A percentile compares a stretch with the other conserved stretches of the same genome.
phyloP scores from a whole-genome alignment of 2,113 vertebrate species.

The Castor canadensis region DNA sequence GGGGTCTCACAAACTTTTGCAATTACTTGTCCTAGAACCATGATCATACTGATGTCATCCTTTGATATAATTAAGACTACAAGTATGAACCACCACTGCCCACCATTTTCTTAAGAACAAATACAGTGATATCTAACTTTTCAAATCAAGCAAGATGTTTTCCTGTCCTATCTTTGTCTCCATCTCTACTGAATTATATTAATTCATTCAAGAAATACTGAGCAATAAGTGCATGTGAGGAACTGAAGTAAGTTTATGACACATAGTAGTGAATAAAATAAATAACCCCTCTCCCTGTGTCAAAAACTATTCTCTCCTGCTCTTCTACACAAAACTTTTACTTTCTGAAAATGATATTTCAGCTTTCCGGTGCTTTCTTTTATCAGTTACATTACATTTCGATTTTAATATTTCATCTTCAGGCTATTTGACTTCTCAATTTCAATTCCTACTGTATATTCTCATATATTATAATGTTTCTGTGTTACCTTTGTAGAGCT shows the following conservation, averaged over 20 bases:
- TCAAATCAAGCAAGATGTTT: not conserved
- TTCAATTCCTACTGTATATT: not conserved
- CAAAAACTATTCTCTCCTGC: not conserved
- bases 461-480: not conserved
- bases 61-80: no score
- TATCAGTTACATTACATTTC: not conserved
- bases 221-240: not conserved
- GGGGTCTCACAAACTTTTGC: no score
- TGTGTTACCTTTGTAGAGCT: not conserved
- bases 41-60: no score
- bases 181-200: not conserved
- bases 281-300: not conserved
- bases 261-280: not conserved
- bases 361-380: not conserved
- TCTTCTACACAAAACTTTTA: not conserved
- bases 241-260: not conserved
- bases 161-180: not conserved
- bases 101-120: not conserved
- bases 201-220: not conserved
- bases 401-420: not conserved
- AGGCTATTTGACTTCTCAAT: not conserved
- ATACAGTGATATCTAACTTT: not conserved
- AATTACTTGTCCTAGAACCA: no score
- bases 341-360: not conserved
- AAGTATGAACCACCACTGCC: no score